phyloP scores from a whole-genome alignment of 2,797 vertebrate species.

The Cetoscarus ocellatus region DNA sequence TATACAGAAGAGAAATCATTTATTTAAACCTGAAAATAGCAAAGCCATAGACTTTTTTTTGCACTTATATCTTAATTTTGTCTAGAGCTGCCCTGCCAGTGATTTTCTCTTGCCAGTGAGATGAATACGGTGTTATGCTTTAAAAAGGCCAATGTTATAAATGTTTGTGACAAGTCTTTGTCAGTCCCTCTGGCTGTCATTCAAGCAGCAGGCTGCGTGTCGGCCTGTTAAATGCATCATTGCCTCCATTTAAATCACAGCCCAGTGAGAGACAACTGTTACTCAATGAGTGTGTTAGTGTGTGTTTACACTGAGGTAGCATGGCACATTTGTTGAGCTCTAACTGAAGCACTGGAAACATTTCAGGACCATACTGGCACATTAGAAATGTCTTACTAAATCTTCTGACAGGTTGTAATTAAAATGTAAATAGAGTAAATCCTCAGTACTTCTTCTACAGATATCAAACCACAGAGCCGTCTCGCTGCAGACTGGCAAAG shows the following conservation, averaged over 20 bases:
- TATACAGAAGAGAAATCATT: too few relatives aligned
- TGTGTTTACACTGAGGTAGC: slow-evolving; percentile 19
- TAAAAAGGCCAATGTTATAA: slow-evolving; percentile 14
- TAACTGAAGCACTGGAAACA: slow-evolving; percentile 15
- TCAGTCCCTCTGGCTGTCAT: slow-evolving; percentile 51
- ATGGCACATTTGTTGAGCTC: slow-evolving; percentile 26
- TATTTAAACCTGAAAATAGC: too few relatives aligned
- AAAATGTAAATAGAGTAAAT: slow-evolving; percentile 26
- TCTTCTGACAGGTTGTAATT: slow-evolving; percentile 5
- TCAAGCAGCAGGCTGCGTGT: slow-evolving; percentile 53
- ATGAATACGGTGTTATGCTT: slow-evolving; percentile 9
- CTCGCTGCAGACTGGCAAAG: slow-evolving; percentile 1
- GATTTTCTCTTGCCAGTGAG: neutral
- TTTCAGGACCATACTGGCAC: neutral
- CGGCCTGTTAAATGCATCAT: slow-evolving; percentile 49
- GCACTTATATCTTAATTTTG: too few relatives aligned
- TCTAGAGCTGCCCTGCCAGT: neutral
- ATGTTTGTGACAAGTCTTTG: slow-evolving; percentile 42
- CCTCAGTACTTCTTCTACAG: neutral
- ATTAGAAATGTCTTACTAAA: slow-evolving; percentile 3
- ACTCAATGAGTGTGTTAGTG: neutral
- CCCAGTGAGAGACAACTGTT: slow-evolving; percentile 22
- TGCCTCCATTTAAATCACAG: slow-evolving; percentile 51
- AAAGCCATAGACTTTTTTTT: too few relatives aligned
- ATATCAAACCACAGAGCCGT: slow-evolving; percentile 3